These are phyloP conservation scores for Oriolus oriolus DNA, from an alignment of 2,113 vertebrate species.

Conservation along the genomic window DNA sequence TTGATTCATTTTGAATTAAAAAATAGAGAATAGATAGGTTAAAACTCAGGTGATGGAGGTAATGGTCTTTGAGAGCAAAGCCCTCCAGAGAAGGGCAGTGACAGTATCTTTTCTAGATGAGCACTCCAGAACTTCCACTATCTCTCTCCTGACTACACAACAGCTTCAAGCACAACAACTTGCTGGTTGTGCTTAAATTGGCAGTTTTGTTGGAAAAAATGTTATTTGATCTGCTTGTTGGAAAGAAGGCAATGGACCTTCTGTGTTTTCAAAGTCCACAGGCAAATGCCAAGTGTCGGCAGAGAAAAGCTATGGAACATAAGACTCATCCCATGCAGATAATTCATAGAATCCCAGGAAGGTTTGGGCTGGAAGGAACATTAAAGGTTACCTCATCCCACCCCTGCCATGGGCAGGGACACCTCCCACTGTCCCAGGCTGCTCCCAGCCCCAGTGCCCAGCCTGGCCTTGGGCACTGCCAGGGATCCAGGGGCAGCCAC, in stretches of 20 bases:
- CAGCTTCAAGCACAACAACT: neutral
- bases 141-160: neutral
- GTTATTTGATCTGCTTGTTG: neutral
- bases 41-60: neutral
- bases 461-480: neutral
- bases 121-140: neutral
- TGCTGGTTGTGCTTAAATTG: neutral
- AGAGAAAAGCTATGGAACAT: neutral
- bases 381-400: neutral
- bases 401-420: neutral
- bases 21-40: neutral
- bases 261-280: neutral
- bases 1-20: neutral
- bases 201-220: neutral
- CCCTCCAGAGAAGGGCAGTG: neutral
- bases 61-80: neutral
- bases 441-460: neutral
- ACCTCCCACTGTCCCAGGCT: neutral
- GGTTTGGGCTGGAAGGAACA: neutral
- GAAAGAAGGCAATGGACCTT: neutral
- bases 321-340: neutral
- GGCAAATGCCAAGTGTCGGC: neutral
- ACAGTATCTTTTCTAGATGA: neutral
- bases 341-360: neutral
- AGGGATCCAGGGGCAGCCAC: neutral